Conservation (phyloP, 2,888 invertebrate genomes). For the Brenthis daphne region DNA sequence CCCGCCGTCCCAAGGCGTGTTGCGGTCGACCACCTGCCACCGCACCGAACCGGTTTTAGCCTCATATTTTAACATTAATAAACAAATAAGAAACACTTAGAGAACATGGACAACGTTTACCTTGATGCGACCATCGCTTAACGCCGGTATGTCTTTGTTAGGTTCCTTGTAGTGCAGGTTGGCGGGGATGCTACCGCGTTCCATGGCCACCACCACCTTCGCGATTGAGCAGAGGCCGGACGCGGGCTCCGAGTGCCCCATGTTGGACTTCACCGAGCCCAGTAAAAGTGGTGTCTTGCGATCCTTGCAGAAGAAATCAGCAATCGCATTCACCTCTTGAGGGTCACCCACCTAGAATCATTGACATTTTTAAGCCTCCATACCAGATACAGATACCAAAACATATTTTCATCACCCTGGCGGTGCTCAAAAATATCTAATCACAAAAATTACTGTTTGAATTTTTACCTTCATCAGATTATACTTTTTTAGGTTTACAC, state of each 20-base stretch:
- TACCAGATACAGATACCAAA: not conserved
- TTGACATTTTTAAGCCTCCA: not conserved
- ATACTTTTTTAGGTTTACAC: not conserved
- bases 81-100: too few relatives aligned
- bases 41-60: not conserved
- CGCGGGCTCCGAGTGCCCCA: conserved; percentile 98
- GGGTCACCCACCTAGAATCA: conserved; percentile 93
- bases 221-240: conserved; percentile 95
- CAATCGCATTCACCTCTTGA: conserved; percentile 97
- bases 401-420: too few relatives aligned
- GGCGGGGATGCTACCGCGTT: conserved; percentile 92
- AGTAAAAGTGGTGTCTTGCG: conserved; percentile 91
- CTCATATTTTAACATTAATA: not conserved
- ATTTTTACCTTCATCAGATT: not conserved
- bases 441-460: not conserved
- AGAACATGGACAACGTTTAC: conserved; percentile 51
- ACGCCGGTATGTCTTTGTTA: conserved; percentile 95
- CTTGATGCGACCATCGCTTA: conserved; percentile 93
- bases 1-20: conserved; percentile 94
- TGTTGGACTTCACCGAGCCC: conserved; percentile 98
- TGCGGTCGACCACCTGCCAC: conserved; percentile 88
- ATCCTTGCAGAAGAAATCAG: conserved; percentile 93
- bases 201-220: conserved; percentile 96
- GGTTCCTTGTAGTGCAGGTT: conserved; percentile 95
- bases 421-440: too few relatives aligned